Evolutionary conservation across 2,797 vertebrate genomes (phyloP), one percentile per base, ranked within the genome.

Genomic region (Hoplostethus atlanticus): DNA sequence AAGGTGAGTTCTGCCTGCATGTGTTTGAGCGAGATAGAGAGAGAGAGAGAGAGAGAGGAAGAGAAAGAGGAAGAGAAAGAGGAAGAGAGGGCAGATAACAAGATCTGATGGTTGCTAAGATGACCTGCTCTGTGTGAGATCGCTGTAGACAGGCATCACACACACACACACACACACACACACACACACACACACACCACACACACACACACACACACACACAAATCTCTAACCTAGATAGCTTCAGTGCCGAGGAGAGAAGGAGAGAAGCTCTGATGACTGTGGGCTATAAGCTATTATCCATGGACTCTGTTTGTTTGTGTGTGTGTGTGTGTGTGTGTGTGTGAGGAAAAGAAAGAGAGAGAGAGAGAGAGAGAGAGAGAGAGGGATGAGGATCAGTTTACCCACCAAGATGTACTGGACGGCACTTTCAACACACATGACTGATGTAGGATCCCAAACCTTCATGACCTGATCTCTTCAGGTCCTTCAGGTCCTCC

Each of bases 1-100:
- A 92, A 91, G 91, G 91, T 92, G 84, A 88, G 89, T 87, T 55
- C 78, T 16, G 47, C 5, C 67, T 80, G 76, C 58, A 69, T 68
- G 81, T 77, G 73, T 64, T 68, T 67, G n/a, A 17, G 54, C 34
- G 61, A n/a, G 15, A 21, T n/a, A 28, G 34, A 21, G 56, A 6
- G 47, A 31, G 31, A n/a, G 12, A 15, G 36, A 3, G 59, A 47
- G 17, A 21, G 30, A 47, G 36, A 53, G 51, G 6, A 17, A 53
- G 6, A 53, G 51, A 25, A 17, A 53, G 6, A 25, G 17, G 11
- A 2, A 53, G 21, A 48, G 17, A 53, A 1, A 16, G 17, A 28
- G 34, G 56, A 10, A 12, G 56, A 9, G 2, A 25, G 58, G 13
- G 11, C 59, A 46, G 59, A 64, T 47, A 48, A 70, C 1, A 3